phyloP scores from a whole-genome alignment of 2,797 vertebrate genomes.

The Clarias laeviceps region DNA sequence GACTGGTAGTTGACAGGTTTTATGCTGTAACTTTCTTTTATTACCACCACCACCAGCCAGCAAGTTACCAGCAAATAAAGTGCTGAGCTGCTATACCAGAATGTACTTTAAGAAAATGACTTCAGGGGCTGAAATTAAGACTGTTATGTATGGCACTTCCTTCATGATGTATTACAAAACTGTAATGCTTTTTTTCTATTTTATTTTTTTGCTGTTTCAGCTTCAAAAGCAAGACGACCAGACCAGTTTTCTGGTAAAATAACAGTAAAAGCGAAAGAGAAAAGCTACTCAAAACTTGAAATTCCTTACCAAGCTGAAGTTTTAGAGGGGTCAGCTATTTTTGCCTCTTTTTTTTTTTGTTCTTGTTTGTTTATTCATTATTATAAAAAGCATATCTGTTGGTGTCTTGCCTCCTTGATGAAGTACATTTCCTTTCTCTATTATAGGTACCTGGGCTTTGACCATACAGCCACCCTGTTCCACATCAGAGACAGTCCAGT shows the following conservation, averaged over 20 bases:
- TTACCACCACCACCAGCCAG: too few relatives aligned
- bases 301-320: constrained; percentile 98
- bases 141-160: neutral
- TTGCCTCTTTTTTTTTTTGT: neutral
- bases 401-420: neutral
- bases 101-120: neutral
- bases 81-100: neutral
- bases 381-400: neutral
- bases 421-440: neutral
- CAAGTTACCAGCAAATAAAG: neutral
- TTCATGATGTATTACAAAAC: neutral
- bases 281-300: constrained; percentile 98
- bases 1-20: too few relatives aligned
- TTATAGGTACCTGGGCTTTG: constrained; percentile 89
- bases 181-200: constrained; percentile 1
- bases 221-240: constrained; percentile 91
- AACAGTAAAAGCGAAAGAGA: constrained; percentile 97
- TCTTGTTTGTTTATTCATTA: neutral
- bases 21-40: neutral
- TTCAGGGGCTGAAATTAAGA: neutral
- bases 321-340: constrained; percentile 89
- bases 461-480: constrained; percentile 94
- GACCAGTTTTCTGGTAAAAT: constrained; percentile 97
- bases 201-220: constrained; percentile 69
- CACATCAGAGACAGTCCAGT: constrained; percentile 92